Evolutionary conservation across 2,888 invertebrate species (phyloP), one percentile per base, ranked within the genome.

Genomic region (Aphodius sticticus): DNA sequence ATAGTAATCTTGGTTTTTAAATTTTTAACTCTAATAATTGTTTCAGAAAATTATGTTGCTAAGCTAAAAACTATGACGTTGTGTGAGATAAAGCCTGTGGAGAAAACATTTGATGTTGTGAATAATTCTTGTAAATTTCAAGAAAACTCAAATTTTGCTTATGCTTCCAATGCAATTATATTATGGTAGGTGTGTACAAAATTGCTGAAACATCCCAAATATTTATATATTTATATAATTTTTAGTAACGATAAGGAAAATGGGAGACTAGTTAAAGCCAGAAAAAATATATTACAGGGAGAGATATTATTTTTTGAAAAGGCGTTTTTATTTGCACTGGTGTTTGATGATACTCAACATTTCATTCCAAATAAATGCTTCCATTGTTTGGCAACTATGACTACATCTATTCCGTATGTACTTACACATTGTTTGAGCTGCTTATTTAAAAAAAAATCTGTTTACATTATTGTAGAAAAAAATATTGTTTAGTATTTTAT

Each of bases 231-330:
- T 77, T 16, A 53, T 15, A 16, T 26, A 9, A 15, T 70, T 79
- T 76, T 36, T 72, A 92, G 92, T 82, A 91, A 91, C 81, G 92
- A 90, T 81, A 88, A 91, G 71, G 88, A 90, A 35, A 91, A 90
- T 79, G 96, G 96, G 0, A 91, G 96, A 38, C 92, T 93, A 87
- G 93, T 96, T 14, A 86, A 93, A 38, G 92, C 95, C 0, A 91
- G 89, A 12, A 89, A 90, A 80, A 87, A 90, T 53, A 90, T 95
- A 3, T 87, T 89, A 7, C 90, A 92, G 75, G 96, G 96, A 0
- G 94, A 96, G 83, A 90, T 95, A 0, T 88, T 98, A 69, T 95
- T 97, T 87, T 91, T 93, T 0, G 98, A 98, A 88, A 92, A 93
- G 84, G 95, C 97, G 0, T 95, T 94, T 87, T 93, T 95, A 0